Conservation (phyloP, 2,888 invertebrate genomes). For the Opisthograptis luteolata region DNA sequence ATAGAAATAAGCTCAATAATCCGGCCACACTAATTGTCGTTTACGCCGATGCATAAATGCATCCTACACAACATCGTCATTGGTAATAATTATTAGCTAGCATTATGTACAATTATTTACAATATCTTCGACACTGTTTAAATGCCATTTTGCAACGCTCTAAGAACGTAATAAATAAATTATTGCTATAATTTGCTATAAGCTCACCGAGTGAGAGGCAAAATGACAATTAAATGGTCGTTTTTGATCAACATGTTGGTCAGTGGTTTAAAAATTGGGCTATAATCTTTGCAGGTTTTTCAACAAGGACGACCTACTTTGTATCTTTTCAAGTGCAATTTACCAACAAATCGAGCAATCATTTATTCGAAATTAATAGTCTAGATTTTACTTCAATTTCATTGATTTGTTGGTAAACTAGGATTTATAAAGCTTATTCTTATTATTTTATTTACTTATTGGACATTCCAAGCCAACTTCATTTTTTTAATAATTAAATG, state of each 20-base stretch:
- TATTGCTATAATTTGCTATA: conserved; percentile 30
- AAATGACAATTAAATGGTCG: conserved; percentile 31
- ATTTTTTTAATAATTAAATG: conserved; percentile 8
- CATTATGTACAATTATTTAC: conserved; percentile 69
- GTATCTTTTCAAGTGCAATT: neutral
- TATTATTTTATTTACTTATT: neutral
- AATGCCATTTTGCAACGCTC: conserved; percentile 58
- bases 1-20: conserved; percentile 37
- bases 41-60: conserved; percentile 63
- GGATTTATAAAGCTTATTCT: neutral
- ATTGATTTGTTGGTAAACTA: neutral
- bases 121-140: conserved; percentile 56
- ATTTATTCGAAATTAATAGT: too few species aligned
- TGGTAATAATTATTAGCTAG: conserved; percentile 62
- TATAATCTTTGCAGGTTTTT: conserved; percentile 10
- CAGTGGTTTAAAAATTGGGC: conserved; percentile 14
- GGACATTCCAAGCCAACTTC: neutral
- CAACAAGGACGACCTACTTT: neutral
- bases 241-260: conserved; percentile 19
- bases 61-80: conserved; percentile 67
- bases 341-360: neutral
- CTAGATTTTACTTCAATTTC: neutral
- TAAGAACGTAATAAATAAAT: conserved; percentile 29
- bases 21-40: conserved; percentile 62
- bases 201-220: conserved; percentile 29